Conservation (phyloP, 2,797 vertebrate genomes). For the Rhodeus uyekii region DNA sequence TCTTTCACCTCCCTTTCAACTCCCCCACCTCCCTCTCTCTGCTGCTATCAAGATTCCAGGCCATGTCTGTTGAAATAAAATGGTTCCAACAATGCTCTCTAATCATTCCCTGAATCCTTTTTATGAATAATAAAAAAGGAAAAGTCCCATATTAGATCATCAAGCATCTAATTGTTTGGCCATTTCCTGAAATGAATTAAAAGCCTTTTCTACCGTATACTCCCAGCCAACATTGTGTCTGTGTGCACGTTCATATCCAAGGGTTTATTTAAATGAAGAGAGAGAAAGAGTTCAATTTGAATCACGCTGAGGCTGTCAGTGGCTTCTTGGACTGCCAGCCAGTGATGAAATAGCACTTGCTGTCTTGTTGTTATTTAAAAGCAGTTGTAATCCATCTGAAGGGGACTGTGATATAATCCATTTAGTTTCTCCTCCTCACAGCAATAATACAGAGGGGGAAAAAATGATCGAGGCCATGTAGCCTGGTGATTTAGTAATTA, state of each 20-base stretch:
- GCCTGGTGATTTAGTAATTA: slow-evolving; percentile 84
- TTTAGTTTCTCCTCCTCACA: slow-evolving; percentile 82
- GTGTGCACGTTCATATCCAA: slow-evolving; percentile 52
- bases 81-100: slow-evolving; percentile 56
- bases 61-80: slow-evolving; percentile 51
- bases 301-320: slow-evolving; percentile 80
- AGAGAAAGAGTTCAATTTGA: slow-evolving; percentile 82
- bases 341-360: slow-evolving; percentile 83
- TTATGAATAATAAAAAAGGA: slow-evolving; percentile 32
- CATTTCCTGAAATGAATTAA: slow-evolving; percentile 58
- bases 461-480: slow-evolving; percentile 81
- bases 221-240: slow-evolving; percentile 51
- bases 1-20: slow-evolving; percentile 34
- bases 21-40: slow-evolving; percentile 18
- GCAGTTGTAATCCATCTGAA: slow-evolving; percentile 87
- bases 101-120: slow-evolving; percentile 47
- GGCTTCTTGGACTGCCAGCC: slow-evolving; percentile 75
- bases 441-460: slow-evolving; percentile 74
- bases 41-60: slow-evolving; percentile 45
- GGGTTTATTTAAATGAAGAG: slow-evolving; percentile 61
- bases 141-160: slow-evolving; percentile 57
- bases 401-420: slow-evolving; percentile 81
- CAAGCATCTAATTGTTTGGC: slow-evolving; percentile 57
- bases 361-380: slow-evolving; percentile 84
- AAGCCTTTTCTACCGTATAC: slow-evolving; percentile 59